These are phyloP conservation scores for Clarias batrachus DNA, from an alignment of 2,113 vertebrate genomes.

Conservation along the genomic window DNA sequence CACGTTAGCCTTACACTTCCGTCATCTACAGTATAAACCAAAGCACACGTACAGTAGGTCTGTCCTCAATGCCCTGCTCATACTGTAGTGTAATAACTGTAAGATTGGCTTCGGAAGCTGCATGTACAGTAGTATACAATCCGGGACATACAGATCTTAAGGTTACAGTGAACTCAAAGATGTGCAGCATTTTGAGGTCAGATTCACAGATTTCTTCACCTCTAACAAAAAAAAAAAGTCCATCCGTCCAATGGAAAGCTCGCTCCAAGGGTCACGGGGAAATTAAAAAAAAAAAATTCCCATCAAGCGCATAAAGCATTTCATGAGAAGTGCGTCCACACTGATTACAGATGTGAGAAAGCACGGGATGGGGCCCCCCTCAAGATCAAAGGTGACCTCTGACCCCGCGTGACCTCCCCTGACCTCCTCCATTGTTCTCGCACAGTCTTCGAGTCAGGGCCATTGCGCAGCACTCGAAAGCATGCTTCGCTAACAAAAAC, in stretches of 20 bases:
- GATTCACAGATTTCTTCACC: constrained; percentile 28
- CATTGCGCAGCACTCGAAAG: constrained; percentile 30
- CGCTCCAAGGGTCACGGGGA: too few relatives aligned
- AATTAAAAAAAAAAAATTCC: neutral
- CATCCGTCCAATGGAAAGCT: neutral
- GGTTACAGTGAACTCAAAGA: neutral
- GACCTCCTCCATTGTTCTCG: constrained; percentile 60
- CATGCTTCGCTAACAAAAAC: neutral
- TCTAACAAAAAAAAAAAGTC: constrained; percentile 12
- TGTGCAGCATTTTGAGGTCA: neutral
- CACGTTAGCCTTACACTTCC: constrained; percentile 37
- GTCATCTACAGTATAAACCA: constrained; percentile 11
- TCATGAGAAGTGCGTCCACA: constrained; percentile 63
- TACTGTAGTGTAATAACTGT: neutral
- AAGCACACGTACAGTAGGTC: neutral
- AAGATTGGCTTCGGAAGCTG: neutral
- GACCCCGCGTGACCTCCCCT: constrained; percentile 55
- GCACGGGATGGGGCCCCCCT: constrained; percentile 45
- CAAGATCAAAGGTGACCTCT: constrained; percentile 67
- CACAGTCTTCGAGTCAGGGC: constrained; percentile 56
- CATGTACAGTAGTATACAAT: neutral
- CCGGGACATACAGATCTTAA: neutral
- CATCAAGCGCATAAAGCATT: constrained; percentile 49
- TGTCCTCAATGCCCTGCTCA: neutral
- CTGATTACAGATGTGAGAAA: constrained; percentile 58